These are phyloP conservation scores for Macrostomum lignano DNA, from an alignment of 1,140 invertebrate genomes.

Conservation along the genomic window DNA sequence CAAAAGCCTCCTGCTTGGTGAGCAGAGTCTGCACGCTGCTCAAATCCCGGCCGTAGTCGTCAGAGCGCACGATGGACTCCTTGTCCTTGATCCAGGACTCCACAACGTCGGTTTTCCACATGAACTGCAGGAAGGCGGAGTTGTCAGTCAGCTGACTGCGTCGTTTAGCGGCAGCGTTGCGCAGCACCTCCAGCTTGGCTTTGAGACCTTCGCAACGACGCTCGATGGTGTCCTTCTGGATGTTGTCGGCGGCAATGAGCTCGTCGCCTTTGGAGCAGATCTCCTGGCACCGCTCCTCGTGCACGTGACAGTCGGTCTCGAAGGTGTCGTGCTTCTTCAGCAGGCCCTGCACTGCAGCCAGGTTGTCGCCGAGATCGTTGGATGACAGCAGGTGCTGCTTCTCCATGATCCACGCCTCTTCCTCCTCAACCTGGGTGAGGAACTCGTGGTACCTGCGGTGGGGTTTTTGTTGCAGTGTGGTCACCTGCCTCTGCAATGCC, in stretches of 20 bases:
- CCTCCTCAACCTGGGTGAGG: constrained; percentile 84
- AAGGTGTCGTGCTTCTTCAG: constrained; percentile 97
- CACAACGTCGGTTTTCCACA: constrained; percentile 99
- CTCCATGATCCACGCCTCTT: constrained; percentile 93
- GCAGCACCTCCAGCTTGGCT: constrained; percentile 57
- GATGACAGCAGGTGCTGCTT: constrained; percentile 84
- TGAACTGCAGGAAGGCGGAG: constrained; percentile 86
- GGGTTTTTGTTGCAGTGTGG: no score
- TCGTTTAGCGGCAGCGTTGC: constrained; percentile 46
- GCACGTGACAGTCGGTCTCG: constrained; percentile 81
- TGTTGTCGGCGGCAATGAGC: constrained; percentile 40
- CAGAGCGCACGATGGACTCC: constrained; percentile 66
- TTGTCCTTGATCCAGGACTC: constrained; percentile 99
- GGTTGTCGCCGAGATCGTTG: constrained; percentile 85
- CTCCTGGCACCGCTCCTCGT: constrained; percentile 64
- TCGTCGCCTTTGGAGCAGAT: constrained; percentile 52
- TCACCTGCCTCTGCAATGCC: no score
- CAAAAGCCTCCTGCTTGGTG: constrained; percentile 95
- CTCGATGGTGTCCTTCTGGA: constrained; percentile 59
- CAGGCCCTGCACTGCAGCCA: constrained; percentile 88
- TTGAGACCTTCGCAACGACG: constrained; percentile 53
- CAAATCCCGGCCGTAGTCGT: constrained; percentile 88
- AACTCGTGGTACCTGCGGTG: constrained; percentile 92
- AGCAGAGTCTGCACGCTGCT: constrained; percentile 91
- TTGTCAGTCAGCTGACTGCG: constrained; percentile 71